Conservation (phyloP, 2,797 vertebrate species). For the Sebastes wilsoni region DNA sequence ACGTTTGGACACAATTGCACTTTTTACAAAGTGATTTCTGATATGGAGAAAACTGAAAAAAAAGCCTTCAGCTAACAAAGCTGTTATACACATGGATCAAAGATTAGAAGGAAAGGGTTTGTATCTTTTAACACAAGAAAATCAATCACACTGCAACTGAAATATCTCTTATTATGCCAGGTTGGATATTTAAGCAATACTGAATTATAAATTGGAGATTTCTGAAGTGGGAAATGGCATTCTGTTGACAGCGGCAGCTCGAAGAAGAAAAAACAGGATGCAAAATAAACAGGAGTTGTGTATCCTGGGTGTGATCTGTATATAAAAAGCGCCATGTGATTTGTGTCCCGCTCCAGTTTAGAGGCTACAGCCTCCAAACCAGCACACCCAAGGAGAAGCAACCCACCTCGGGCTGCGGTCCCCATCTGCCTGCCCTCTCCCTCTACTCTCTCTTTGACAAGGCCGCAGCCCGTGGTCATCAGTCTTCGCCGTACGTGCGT, state of each 20-base stretch:
- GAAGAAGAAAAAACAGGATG: background rate
- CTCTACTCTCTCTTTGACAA: slow-evolving; percentile 36
- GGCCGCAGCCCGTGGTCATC: slow-evolving; percentile 48
- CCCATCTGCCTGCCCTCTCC: slow-evolving; percentile 58
- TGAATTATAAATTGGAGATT: background rate
- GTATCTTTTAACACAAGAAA: background rate
- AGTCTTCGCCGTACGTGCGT: slow-evolving; percentile 16
- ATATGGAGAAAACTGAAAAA: background rate
- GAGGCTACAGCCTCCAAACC: slow-evolving; percentile 51
- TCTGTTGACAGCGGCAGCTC: background rate
- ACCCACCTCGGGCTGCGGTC: slow-evolving; percentile 52
- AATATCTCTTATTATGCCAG: background rate
- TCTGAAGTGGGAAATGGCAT: background rate
- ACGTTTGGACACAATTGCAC: background rate
- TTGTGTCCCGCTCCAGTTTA: slow-evolving; percentile 50
- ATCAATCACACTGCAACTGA: background rate
- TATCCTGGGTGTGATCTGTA: slow-evolving; percentile 26
- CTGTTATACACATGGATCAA: background rate
- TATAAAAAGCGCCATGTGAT: slow-evolving; percentile 34
- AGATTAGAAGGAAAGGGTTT: background rate
- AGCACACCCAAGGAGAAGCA: slow-evolving; percentile 60
- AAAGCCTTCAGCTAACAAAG: background rate
- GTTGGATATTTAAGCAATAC: background rate
- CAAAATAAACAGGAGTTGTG: background rate
- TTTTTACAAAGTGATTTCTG: background rate